Evolutionary conservation across 2,888 invertebrate species (phyloP).

Genomic region (Sycophila texana): DNA sequence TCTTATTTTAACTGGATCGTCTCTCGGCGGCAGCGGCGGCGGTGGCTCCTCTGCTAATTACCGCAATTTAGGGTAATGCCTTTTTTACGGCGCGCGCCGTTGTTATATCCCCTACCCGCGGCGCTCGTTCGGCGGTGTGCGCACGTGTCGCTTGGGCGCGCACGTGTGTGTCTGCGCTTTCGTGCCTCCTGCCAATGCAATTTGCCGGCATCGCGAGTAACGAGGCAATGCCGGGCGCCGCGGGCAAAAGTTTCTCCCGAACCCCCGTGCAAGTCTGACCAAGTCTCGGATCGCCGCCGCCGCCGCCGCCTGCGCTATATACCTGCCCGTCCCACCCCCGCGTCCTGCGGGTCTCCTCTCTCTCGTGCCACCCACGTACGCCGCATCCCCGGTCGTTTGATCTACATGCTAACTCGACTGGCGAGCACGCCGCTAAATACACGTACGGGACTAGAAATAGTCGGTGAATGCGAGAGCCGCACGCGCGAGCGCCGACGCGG

Average conservation of each 20-base stretch:
- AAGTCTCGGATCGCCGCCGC: slow-evolving; percentile 45
- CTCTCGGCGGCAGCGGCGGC: slow-evolving; percentile 7
- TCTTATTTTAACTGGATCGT: slow-evolving; percentile 29
- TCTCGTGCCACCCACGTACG: neutral
- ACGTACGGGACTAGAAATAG: slow-evolving; percentile 32
- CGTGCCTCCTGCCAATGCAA: slow-evolving; percentile 50
- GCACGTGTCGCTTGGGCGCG: neutral
- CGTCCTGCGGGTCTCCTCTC: neutral
- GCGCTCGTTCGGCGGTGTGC: too few relatives aligned
- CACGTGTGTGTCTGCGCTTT: neutral
- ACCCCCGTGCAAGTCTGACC: slow-evolving; percentile 21
- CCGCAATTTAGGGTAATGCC: slow-evolving; percentile 65
- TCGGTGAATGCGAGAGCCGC: slow-evolving; percentile 14
- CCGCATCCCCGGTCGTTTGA: slow-evolving; percentile 39
- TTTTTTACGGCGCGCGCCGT: slow-evolving; percentile 44
- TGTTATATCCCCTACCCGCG: too few relatives aligned
- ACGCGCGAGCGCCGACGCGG: neutral
- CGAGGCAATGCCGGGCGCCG: slow-evolving; percentile 11
- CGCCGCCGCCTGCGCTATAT: neutral
- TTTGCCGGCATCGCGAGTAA: slow-evolving; percentile 42
- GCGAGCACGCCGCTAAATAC: slow-evolving; percentile 9
- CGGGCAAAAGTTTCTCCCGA: slow-evolving; percentile 36
- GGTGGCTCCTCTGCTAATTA: slow-evolving; percentile 55
- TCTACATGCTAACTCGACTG: slow-evolving; percentile 41
- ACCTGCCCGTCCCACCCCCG: neutral